These are phyloP conservation scores for Xestia ashworthii DNA, from an alignment of 2,888 invertebrate genomes.

Conservation along the genomic window DNA sequence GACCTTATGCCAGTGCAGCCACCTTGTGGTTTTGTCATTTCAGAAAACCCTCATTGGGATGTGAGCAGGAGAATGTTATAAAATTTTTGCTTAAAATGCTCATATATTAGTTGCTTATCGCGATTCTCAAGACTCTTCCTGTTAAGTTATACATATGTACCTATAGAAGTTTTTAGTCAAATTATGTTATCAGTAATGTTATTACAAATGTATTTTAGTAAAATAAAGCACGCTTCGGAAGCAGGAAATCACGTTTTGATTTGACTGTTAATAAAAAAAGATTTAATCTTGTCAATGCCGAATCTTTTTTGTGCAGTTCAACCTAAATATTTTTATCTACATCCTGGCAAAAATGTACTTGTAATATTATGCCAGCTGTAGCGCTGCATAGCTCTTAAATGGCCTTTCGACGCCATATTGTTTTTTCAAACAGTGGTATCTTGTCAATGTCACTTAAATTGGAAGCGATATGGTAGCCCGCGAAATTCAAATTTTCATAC, in stretches of 20 bases:
- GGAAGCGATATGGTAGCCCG: too few species aligned
- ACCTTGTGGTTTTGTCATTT: too few species aligned
- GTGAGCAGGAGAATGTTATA: too few species aligned
- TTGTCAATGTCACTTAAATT: too few species aligned
- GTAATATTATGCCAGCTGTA: neutral
- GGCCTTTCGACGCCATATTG: too few species aligned
- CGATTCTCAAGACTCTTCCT: neutral
- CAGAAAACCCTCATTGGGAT: too few species aligned
- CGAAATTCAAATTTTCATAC: too few species aligned
- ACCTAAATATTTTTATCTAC: neutral
- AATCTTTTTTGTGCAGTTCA: neutral
- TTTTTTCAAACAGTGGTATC: too few species aligned
- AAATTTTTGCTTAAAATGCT: neutral
- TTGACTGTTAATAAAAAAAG: neutral
- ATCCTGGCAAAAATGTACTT: neutral
- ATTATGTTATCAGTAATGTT: neutral
- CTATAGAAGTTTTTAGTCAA: too few species aligned
- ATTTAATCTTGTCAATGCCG: slow-evolving; percentile 16
- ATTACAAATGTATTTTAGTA: neutral
- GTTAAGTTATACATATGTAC: neutral
- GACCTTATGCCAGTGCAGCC: too few species aligned
- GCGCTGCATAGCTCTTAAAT: neutral
- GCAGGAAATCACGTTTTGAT: slow-evolving; percentile 5
- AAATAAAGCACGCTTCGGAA: neutral
- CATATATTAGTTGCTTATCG: neutral